Base-by-base conservation (phyloP, 2,888 invertebrate genomes). In the Thecocarcelia acutangulata region DNA sequence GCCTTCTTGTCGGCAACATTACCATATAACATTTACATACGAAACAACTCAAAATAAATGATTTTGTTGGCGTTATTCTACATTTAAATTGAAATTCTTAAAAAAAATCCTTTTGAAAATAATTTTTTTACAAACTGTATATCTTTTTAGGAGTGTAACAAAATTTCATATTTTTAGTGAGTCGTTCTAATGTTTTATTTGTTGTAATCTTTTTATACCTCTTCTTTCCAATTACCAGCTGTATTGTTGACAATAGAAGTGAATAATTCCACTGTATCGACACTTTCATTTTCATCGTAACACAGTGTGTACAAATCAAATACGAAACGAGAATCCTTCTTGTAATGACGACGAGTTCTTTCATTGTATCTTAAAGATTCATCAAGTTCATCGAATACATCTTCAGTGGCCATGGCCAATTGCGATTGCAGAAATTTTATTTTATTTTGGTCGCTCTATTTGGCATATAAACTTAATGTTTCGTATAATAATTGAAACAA, bases 241-340 rank as follows among this genome's bases (percentile, higher is more conserved):
- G 87, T 87, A 72, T 87, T 87, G 56, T 87, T 87, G 50, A 87
- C 87, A 83, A 87, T 87, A 63, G 87, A 87, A 58, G 87, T 87
- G 73, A 87, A 87, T 48, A 94, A 93, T 87, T 94, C 94, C 86
- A 94, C 92, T 87, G 94, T 94, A 88, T 95, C 95, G 85, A 95
- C 92, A 59, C 94, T 94, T 90, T 96, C 96, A 87, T 95, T 94
- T 87, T 95, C 95, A 90, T 95, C 95, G 89, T 96, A 96, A 64
- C 96, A 96, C 86, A 97, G 93, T 63, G 96, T 96, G 88, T 96
- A 96, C 83, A 97, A 93, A 92, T 96, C 96, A 87, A 94, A 92
- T 80, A 96, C 93, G 91, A 96, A 96, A 85, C 95, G 92, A 56
- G 96, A 95, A 89, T 96, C 96, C 91, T 96, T 96, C 91, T 96